Evolutionary conservation across 2,797 vertebrate genomes (phyloP), one percentile per base, ranked within the genome.

Genomic region (Zenarchopterus dispar): DNA sequence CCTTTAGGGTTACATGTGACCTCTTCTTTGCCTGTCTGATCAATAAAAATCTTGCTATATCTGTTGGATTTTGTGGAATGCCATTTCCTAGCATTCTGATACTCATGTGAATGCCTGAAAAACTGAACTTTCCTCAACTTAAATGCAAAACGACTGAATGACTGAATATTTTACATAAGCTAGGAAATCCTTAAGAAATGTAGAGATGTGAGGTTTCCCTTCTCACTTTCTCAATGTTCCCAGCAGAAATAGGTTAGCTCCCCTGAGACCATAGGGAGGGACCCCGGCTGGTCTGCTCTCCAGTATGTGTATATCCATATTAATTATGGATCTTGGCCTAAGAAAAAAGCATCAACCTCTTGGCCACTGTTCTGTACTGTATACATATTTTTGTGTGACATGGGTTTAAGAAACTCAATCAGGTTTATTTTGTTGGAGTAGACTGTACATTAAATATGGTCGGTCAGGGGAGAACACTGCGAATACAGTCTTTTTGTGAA

Each of bases 221-320:
- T 46, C n/a, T 23, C 26, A 43, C 15, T 52, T 24, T 52, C 18
- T 33, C 21, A 42, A 45, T 51, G 50, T 67, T 54, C 68, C 46
- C 41, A 41, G 57, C 64, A 84, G 64, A 88, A 86, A 62, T 87
- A 70, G 87, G 84, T 74, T 75, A 80, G 33, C 16, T 75, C 84
- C 54, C 73, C 13, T 31, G 77, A 59, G 80, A 43, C 58, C 3
- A 16, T 15, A 31, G 62, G 45, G 41, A 64, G 45, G 63, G 56
- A 67, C 61, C 62, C 60, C 21, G 31, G 1, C 49, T 65, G 65
- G 64, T 81, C 73, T 56, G 58, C 68, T 75, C 70, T 68, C 19
- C 54, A 43, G n/a, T 67, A 56, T 68, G 22, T 63, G 57, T 81
- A 62, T 67, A 85, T 47, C 28, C 31, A 55, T 48, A 22, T 86